These are phyloP conservation scores for Agelaius tricolor DNA, from an alignment of 2,113 vertebrate genomes.

Conservation along the genomic window DNA sequence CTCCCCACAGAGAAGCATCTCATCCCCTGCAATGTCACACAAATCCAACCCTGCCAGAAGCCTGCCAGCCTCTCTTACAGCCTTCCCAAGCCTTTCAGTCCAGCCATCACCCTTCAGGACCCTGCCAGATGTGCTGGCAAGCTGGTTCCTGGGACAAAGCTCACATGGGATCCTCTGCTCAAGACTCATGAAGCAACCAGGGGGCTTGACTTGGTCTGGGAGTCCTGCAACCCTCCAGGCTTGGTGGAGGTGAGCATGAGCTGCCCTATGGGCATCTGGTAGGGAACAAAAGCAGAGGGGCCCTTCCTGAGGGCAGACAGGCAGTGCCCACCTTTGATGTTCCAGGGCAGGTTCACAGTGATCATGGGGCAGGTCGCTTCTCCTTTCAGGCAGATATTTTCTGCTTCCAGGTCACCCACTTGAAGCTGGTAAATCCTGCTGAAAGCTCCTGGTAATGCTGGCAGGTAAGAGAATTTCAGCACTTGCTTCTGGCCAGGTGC, in stretches of 20 bases:
- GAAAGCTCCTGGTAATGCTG: conserved; percentile 83
- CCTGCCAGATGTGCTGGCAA: no score
- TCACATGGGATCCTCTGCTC: no score
- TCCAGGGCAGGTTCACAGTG: conserved; percentile 82
- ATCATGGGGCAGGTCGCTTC: conserved; percentile 83
- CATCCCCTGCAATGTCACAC: no score
- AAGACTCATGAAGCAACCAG: no score
- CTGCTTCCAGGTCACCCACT: conserved; percentile 79
- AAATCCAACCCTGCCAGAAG: no score
- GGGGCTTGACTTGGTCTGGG: no score
- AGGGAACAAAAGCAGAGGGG: not conserved
- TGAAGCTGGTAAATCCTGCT: conserved; percentile 79
- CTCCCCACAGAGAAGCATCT: no score
- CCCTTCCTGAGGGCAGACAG: not conserved
- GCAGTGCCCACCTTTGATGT: conserved; percentile 70
- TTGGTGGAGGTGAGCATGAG: not conserved
- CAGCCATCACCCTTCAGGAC: no score
- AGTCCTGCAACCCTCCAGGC: not conserved
- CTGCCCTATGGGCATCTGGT: not conserved
- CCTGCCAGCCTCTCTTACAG: no score
- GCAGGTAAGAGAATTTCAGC: conserved; percentile 82
- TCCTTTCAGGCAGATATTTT: conserved; percentile 81
- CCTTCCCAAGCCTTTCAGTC: no score
- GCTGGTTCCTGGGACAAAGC: no score
- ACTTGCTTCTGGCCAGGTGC: conserved; percentile 68